Percentiles rank a stretch among this genome's conserved stretches.
These are phyloP conservation scores for Mallotus villosus DNA, from an alignment of 2,797 vertebrate species.

Conservation along the genomic window DNA sequence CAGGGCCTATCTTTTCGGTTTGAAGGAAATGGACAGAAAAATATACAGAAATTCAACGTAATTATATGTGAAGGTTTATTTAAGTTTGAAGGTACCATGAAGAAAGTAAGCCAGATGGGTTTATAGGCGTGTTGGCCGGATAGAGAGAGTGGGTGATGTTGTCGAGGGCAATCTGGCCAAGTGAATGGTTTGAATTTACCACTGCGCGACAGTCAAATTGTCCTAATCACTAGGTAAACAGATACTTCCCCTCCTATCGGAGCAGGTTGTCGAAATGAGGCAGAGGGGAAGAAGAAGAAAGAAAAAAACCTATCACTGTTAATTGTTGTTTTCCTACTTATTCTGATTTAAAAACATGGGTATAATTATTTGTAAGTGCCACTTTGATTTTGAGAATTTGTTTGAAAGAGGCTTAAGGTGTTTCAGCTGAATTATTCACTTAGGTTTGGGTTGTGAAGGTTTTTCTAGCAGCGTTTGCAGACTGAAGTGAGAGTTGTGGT, in stretches of 20 bases:
- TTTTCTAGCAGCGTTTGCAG: conserved; percentile 59
- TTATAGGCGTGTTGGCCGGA: conserved; percentile 39
- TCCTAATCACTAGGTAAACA: conserved; percentile 85
- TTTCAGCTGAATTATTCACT: conserved; percentile 67
- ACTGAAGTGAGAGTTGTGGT: conserved; percentile 64
- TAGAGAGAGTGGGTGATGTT: conserved; percentile 66
- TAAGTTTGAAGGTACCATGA: conserved; percentile 70
- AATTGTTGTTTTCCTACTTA: conserved; percentile 82
- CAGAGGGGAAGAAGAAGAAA: conserved; percentile 9
- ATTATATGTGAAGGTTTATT: conserved; percentile 80
- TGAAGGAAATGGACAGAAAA: conserved; percentile 74
- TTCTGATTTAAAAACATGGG: conserved; percentile 70
- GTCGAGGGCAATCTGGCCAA: conserved; percentile 76
- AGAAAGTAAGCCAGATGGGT: conserved; percentile 61
- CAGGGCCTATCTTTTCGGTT: conserved; percentile 58
- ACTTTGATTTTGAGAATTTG: conserved; percentile 77
- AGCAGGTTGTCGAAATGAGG: conserved; percentile 59
- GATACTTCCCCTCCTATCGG: conserved; percentile 81
- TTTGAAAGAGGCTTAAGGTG: conserved; percentile 77
- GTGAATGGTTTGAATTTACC: conserved; percentile 80
- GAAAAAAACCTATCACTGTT: conserved; percentile 63
- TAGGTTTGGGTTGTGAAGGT: conserved; percentile 53
- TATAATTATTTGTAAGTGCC: conserved; percentile 80
- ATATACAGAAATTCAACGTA: conserved; percentile 77
- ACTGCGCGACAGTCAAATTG: conserved; percentile 80